Percentiles rank a stretch among this genome's conserved stretches.
These are phyloP conservation scores for Geotrupes spiniger DNA, from an alignment of 2,888 invertebrate genomes.

Conservation along the genomic window DNA sequence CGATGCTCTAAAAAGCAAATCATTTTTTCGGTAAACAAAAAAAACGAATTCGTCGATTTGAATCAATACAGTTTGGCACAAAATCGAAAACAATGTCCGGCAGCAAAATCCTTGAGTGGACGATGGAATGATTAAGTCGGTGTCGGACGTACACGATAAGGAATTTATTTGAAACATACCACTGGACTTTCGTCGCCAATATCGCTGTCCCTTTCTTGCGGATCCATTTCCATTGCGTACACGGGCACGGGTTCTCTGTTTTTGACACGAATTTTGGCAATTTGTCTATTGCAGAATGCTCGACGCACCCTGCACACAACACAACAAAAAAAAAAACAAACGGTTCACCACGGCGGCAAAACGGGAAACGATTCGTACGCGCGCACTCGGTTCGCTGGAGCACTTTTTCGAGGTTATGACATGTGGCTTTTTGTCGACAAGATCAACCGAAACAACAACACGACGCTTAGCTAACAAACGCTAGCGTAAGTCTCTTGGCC, in stretches of 20 bases:
- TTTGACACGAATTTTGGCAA: slow-evolving; percentile 84
- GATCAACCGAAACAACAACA: background rate
- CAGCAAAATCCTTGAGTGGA: background rate
- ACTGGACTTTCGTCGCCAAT: slow-evolving; percentile 68
- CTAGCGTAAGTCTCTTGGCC: slow-evolving; percentile 14
- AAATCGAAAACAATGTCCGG: background rate
- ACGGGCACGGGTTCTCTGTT: slow-evolving; percentile 83
- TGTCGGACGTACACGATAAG: background rate
- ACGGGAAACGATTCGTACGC: slow-evolving; percentile 1
- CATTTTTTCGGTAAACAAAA: no score
- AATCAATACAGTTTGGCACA: slow-evolving; percentile 1
- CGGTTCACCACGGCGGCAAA: slow-evolving; percentile 7
- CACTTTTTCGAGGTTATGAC: slow-evolving; percentile 32
- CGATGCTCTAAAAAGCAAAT: no score
- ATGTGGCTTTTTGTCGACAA: slow-evolving; percentile 17
- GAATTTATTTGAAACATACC: slow-evolving; percentile 12
- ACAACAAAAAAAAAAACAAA: slow-evolving; percentile 30
- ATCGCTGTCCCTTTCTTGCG: slow-evolving; percentile 65
- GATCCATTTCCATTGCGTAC: slow-evolving; percentile 74
- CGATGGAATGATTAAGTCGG: background rate
- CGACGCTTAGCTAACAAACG: slow-evolving; percentile 12
- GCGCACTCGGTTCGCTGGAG: slow-evolving; percentile 5
- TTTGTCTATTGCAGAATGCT: slow-evolving; percentile 47
- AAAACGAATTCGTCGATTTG: no score
- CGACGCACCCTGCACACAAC: slow-evolving; percentile 43